Conservation (phyloP, 2,888 invertebrate genomes). For the Nymphalis c-album region DNA sequence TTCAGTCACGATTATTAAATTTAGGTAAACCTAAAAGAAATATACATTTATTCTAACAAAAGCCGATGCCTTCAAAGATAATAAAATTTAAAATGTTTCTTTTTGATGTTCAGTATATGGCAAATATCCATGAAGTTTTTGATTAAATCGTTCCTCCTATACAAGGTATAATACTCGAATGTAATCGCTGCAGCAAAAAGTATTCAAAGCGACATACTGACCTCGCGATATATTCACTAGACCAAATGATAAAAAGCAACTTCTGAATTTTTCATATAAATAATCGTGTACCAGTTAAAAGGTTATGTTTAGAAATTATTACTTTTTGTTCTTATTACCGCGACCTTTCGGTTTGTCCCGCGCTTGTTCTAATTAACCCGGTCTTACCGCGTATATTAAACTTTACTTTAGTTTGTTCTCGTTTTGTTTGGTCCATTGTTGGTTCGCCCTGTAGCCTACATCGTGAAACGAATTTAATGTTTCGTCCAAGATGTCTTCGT, state of each 20-base stretch:
- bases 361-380: conserved; percentile 30
- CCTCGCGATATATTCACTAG: conserved; percentile 20
- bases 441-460: conserved; percentile 1
- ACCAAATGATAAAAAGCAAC: conserved; percentile 13
- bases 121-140: not conserved
- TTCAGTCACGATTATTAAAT: no score
- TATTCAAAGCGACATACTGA: conserved; percentile 22
- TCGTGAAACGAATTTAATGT: conserved; percentile 12
- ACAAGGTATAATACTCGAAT: conserved; percentile 7
- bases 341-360: conserved; percentile 30
- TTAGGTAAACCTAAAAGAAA: no score
- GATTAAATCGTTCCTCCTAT: not conserved
- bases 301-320: conserved; percentile 21
- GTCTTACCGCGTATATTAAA: conserved; percentile 28
- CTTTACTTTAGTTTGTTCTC: conserved; percentile 24
- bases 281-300: conserved; percentile 15
- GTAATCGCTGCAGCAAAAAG: conserved; percentile 24
- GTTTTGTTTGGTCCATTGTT: conserved; percentile 27
- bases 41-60: no score
- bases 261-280: not conserved
- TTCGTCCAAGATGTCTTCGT: conserved; percentile 1
- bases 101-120: not conserved
- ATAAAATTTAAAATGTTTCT: not conserved
- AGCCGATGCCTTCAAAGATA: no score
- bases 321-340: conserved; percentile 22